phyloP scores from a whole-genome alignment of 2,888 invertebrate species.

The Xanthorhoe spadicearia region DNA sequence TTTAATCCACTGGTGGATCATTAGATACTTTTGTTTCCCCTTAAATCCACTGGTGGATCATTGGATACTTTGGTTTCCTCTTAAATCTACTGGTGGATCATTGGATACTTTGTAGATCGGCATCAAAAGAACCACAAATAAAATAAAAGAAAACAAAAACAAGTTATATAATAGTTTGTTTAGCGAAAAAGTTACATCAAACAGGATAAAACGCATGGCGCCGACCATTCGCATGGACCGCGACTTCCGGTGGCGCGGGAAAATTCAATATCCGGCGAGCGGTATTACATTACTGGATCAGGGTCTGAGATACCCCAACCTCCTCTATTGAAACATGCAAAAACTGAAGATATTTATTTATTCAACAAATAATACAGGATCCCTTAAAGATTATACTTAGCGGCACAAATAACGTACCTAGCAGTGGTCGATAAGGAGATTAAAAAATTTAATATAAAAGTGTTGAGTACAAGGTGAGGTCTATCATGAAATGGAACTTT shows the following conservation, averaged over 20 bases:
- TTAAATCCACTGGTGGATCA: no score
- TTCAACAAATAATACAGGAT: no score
- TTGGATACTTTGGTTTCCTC: no score
- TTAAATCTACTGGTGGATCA: no score
- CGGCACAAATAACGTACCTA: no score
- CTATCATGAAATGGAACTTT: no score
- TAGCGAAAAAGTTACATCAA: constrained; percentile 63
- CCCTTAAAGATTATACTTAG: no score
- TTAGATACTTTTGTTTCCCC: no score
- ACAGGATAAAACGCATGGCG: constrained; percentile 77
- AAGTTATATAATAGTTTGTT: constrained; percentile 54
- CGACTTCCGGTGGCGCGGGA: constrained; percentile 74
- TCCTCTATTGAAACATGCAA: constrained; percentile 44
- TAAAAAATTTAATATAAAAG: no score
- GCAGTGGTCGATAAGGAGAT: no score
- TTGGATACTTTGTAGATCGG: not conserved
- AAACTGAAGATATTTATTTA: not conserved
- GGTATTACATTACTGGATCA: constrained; percentile 76
- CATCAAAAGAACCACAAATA: not conserved
- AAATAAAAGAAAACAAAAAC: constrained; percentile 15
- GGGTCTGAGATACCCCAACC: constrained; percentile 55
- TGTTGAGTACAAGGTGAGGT: no score
- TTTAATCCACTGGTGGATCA: no score
- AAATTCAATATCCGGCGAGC: constrained; percentile 80
- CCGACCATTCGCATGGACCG: constrained; percentile 68